Evolutionary conservation across 2,113 vertebrate genomes (phyloP).

Genomic region (Maccullochella peelii): DNA sequence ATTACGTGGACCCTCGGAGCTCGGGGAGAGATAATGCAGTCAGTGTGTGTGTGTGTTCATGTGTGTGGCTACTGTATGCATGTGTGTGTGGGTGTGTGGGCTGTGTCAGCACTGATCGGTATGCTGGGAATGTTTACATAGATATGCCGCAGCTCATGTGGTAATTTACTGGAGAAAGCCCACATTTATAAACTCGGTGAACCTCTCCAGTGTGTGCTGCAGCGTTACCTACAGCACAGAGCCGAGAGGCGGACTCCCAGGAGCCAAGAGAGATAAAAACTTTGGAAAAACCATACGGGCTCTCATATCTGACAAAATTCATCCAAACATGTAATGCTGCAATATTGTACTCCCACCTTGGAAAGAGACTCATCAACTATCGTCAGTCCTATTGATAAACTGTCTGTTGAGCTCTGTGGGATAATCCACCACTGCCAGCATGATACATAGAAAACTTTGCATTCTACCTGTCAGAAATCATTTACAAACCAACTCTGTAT

Average conservation of each 20-base stretch:
- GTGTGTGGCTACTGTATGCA: neutral
- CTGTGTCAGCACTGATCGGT: constrained; percentile 29
- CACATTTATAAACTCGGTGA: constrained; percentile 11
- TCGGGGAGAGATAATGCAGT: constrained; percentile 12
- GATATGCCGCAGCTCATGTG: constrained; percentile 7
- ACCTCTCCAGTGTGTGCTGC: neutral
- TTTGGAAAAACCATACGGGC: too few relatives aligned
- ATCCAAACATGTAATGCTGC: neutral
- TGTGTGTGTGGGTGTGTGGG: neutral
- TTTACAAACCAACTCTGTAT: neutral
- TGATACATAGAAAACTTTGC: neutral
- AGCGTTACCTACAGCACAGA: neutral
- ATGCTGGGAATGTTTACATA: constrained; percentile 60
- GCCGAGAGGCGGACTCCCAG: too few relatives aligned
- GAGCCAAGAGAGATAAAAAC: neutral
- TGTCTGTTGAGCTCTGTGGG: neutral
- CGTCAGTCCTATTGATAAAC: neutral
- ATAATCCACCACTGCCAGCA: neutral
- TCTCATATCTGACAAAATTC: neutral
- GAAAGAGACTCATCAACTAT: neutral
- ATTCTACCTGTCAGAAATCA: neutral
- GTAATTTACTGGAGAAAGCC: constrained; percentile 15
- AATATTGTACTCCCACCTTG: neutral
- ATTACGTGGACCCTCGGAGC: neutral
- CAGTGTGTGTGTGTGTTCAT: constrained; percentile 12